Conservation (phyloP, 2,113 vertebrate genomes). For the Raja brachyura region DNA sequence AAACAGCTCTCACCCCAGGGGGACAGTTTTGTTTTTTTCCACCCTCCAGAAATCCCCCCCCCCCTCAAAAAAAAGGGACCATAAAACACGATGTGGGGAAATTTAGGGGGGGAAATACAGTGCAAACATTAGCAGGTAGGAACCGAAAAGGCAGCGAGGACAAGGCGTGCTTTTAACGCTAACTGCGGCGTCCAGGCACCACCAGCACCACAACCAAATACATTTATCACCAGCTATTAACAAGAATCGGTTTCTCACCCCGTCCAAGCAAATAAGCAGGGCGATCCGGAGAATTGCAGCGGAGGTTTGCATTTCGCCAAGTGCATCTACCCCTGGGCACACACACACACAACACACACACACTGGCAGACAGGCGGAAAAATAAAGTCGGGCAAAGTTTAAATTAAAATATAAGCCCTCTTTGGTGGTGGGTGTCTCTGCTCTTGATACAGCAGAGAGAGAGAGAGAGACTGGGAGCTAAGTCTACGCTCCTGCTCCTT, state of each 20-base stretch:
- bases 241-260: conserved; percentile 27
- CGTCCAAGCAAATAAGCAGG: neutral
- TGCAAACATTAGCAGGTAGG: neutral
- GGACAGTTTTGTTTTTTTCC: neutral
- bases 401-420: neutral
- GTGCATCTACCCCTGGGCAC: neutral
- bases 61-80: neutral
- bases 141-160: neutral
- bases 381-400: conserved; percentile 31
- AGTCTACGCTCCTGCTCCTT: too few relatives aligned
- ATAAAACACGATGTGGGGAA: neutral
- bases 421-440: neutral
- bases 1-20: neutral
- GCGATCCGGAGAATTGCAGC: conserved; percentile 20
- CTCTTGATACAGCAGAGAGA: neutral
- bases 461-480: too few relatives aligned
- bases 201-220: neutral
- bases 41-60: too few relatives aligned
- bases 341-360: neutral
- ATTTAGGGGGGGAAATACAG: neutral
- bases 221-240: conserved; percentile 15
- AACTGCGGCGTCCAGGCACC: neutral
- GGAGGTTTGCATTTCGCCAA: neutral
- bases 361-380: neutral
- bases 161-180: neutral